Base-by-base conservation (phyloP, 2,797 vertebrate genomes). In the Molothrus aeneus region DNA sequence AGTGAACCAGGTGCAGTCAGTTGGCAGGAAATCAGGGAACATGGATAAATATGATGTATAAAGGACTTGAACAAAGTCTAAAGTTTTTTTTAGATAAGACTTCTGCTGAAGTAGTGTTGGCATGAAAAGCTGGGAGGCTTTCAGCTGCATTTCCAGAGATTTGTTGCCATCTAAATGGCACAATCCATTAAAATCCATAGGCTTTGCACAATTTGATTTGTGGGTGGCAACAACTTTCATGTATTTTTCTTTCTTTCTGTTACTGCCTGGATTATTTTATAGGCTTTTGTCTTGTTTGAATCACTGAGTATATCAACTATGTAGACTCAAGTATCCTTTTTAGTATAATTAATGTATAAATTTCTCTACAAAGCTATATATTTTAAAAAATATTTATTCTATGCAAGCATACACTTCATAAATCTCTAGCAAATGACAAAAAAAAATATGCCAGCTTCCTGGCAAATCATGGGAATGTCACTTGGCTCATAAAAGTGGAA, bases 1-100 rank as follows among this genome's bases (percentile, higher is more conserved):
- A 92, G 47, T 51, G 57, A 91, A 60, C 45, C 87, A 96, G 92
- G 89, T 96, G 91, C 80, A 91, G 43, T 19, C 59, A 88, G 36
- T 56, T 94, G 90, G 94, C 92, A 96, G 65, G 11, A 80, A 84
- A 95, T 68, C 86, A 92, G 68, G 20, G 48, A 80, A 68, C 48
- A 13, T 9, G n/a, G 71, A 80, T 89, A 87, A 86, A 92, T 80
- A 74, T 88, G 40, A 64, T 71, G n/a, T 10, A 71, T 10, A 61
- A 79, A 87, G 26, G 32, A 74, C 11, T 17, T 9, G 24, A 79
- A 74, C 50, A 69, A 86, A 94, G n/a, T 45, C 20, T 75, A n/a
- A 80, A 71, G 45, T 68, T 89, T 77, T 34, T 32, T 75, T 72
- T 31, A 75, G 15, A 38, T 8, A 6, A 54, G n/a, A 17, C 28